phyloP scores from a whole-genome alignment of 2,113 vertebrate genomes.

The Oenanthe oenanthe region DNA sequence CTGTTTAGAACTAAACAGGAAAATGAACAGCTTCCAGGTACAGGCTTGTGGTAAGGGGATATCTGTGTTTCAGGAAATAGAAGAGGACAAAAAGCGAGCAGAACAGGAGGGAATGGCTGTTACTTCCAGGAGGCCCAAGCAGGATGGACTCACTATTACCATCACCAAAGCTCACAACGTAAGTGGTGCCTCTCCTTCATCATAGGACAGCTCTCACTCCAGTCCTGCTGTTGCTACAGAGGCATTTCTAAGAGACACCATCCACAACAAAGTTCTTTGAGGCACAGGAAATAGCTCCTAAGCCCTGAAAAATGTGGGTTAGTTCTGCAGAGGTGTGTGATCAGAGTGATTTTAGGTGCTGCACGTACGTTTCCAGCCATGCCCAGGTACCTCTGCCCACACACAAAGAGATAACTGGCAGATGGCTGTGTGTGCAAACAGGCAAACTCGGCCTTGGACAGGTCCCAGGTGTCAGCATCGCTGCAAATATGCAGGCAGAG shows the following conservation, averaged over 20 bases:
- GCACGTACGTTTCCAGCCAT: background rate
- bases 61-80: conserved; percentile 86
- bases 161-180: conserved; percentile 90
- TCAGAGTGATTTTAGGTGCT: background rate
- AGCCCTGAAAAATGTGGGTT: background rate
- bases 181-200: conserved; percentile 60
- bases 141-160: conserved; percentile 92
- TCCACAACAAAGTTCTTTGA: background rate
- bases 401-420: background rate
- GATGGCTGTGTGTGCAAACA: background rate
- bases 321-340: background rate
- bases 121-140: conserved; percentile 79
- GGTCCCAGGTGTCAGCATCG: background rate
- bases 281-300: background rate
- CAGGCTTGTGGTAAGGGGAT: background rate
- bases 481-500: background rate
- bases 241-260: background rate
- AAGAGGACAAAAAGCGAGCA: conserved; percentile 92
- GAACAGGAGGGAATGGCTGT: conserved; percentile 90
- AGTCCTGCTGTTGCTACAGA: background rate
- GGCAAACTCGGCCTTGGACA: background rate
- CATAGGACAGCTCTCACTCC: background rate
- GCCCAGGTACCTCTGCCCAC: background rate
- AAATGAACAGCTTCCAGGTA: background rate
- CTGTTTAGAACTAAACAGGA: background rate